These are phyloP conservation scores for Pavo muticus DNA, from an alignment of 2,113 vertebrate genomes.

Conservation along the genomic window DNA sequence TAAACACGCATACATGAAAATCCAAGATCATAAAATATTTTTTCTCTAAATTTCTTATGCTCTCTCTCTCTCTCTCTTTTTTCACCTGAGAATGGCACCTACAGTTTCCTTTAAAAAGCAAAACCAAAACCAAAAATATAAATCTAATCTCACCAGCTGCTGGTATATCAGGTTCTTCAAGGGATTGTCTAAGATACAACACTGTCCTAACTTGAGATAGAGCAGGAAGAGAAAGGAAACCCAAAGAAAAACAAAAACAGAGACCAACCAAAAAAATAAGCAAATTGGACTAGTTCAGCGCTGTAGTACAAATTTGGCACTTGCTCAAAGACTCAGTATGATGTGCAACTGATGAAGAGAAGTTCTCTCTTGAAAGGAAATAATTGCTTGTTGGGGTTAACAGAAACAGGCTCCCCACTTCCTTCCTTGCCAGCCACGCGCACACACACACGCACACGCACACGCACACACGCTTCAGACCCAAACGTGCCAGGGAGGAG, in stretches of 20 bases:
- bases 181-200: conserved; percentile 92
- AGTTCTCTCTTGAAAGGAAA: conserved; percentile 74
- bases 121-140: conserved; percentile 68
- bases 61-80: conserved; percentile 77
- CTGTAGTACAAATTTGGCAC: conserved; percentile 87
- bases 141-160: conserved; percentile 81
- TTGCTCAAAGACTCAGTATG: conserved; percentile 83
- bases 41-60: conserved; percentile 80
- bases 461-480: conserved; percentile 61
- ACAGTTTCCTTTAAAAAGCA: conserved; percentile 81
- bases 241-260: conserved; percentile 48
- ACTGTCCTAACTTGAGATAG: conserved; percentile 82
- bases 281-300: conserved; percentile 75
- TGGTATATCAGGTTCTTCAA: conserved; percentile 83
- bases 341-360: conserved; percentile 76
- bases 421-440: conserved; percentile 65
- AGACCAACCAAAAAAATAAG: conserved; percentile 36
- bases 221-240: conserved; percentile 70
- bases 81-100: conserved; percentile 88
- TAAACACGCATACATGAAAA: conserved; percentile 74
- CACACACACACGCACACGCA: conserved; percentile 30
- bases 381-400: conserved; percentile 77
- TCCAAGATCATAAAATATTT: conserved; percentile 83
- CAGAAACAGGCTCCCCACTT: conserved; percentile 74
- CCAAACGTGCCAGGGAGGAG: conserved; percentile 68